Percentiles rank a stretch among this genome's conserved stretches.
These are phyloP conservation scores for Clavelina lepadiformis DNA, from an alignment of 23 tunicate species.

Conservation along the genomic window DNA sequence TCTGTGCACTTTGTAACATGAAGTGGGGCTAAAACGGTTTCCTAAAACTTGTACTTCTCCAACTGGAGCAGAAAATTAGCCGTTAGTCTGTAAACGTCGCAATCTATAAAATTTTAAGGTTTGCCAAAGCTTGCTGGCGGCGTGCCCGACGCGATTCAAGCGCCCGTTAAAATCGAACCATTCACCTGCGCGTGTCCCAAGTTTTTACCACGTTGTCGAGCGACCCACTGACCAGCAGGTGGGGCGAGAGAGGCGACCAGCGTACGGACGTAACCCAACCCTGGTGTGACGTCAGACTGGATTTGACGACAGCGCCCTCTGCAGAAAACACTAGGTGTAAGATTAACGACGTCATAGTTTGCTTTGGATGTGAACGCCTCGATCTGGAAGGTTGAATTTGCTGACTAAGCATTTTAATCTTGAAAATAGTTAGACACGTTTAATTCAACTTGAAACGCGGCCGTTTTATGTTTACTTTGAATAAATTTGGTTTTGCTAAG, in stretches of 20 bases:
- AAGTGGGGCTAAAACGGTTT: not conserved
- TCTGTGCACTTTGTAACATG: too few species aligned
- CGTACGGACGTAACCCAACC: conserved; percentile 86
- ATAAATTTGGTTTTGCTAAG: too few species aligned
- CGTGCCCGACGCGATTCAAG: too few species aligned
- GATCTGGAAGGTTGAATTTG: not conserved
- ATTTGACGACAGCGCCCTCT: conserved; percentile 54
- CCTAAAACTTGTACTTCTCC: not conserved
- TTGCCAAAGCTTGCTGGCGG: too few species aligned
- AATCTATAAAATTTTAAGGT: too few species aligned
- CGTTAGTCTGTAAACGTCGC: too few species aligned
- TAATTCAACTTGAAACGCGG: too few species aligned
- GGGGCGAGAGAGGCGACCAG: conserved; percentile 61
- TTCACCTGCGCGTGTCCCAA: conserved; percentile 88
- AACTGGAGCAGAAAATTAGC: too few species aligned
- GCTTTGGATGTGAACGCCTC: not conserved
- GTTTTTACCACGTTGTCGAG: conserved; percentile 72
- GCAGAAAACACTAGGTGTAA: too few species aligned
- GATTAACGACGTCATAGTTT: conserved; percentile 1
- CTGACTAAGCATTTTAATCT: not conserved
- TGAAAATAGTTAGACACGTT: too few species aligned
- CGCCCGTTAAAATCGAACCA: too few species aligned
- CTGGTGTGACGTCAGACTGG: conserved; percentile 62
- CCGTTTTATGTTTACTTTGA: too few species aligned
- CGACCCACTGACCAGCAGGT: conserved; percentile 71